Evolutionary conservation across 2,797 vertebrate species (phyloP), one percentile per base, ranked within the genome.

Genomic region (Acestrorhynchus altus): DNA sequence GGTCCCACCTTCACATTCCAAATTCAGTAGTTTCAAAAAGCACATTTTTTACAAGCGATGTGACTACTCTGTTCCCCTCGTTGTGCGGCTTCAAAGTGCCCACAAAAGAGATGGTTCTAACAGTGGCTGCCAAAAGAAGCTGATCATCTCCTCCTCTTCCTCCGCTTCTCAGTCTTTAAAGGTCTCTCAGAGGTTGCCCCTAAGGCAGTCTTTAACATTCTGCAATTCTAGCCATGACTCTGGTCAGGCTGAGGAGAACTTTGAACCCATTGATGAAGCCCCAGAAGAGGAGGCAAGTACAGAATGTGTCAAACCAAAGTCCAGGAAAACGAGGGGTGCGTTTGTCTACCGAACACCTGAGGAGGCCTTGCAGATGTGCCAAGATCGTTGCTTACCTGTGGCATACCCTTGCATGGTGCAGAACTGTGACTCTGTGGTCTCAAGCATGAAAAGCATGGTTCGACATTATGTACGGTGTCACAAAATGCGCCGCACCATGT

Each of bases 321-420:
- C 35, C 35, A 74, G 18, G 4, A 82, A 4, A 40, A 79, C 42
- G n/a, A 64, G 18, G 9, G 72, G n/a, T 0, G 3, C 8, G 3
- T 87, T 86, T 35, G 81, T 87, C 61, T 89, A 88, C 67, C 96
- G 96, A 87, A 96, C 96, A 12, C 95, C 93, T 10, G 96, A 96
- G 81, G 96, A 99, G 89, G 98, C 97, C 22, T 90, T 99, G 24
- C 94, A 96, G 82, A 98, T 99, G 96, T 99, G 98, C 83, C 94
- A 96, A 76, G 95, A 96, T 88, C 95, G 96, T 13, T 94, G 90
- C 64, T 82, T 94, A 69, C 93, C 92, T 22, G 93, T 91, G 0
- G 93, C 96, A 56, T 98, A 95, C 79, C 98, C 98, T 0, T 99
- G 98, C 89, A 98, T 99, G 97, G 83, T 99, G 13, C 95, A 95